Evolutionary conservation across 2,797 vertebrate species (phyloP), one percentile per base, ranked within the genome.

Genomic region (Tamandua tetradactyla): DNA sequence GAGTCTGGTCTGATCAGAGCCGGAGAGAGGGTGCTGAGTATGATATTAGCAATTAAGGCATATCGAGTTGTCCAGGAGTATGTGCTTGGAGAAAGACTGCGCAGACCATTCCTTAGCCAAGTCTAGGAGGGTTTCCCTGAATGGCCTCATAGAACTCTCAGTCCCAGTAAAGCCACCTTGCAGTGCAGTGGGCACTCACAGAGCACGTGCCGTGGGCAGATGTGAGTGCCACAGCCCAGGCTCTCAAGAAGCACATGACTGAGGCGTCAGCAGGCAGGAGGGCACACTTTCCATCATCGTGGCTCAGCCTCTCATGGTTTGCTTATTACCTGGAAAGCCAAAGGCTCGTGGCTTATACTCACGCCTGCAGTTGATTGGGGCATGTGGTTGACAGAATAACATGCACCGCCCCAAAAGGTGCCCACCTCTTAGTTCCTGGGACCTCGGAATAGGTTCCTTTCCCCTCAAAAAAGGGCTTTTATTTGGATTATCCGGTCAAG

Each of bases 201-300:
- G 82, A 64, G 35, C 44, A 7, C 18, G 30, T 7, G 40, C 18
- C 2, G 5, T 7, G n/a, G 57, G 4, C 14, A 44, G 62, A 32
- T 2, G 0, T 7, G 3, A 69, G 7, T 4, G 6, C 49, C 44
- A 0, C 2, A 1, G 52, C 4, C 9, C 59, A 27, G 3, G 12
- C 15, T 13, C 15, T 44, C 32, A 0, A 47, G 11, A 40, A 44
- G 12, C 62, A 76, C 20, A 27, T 27, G 23, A 52, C 12, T 18
- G 47, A 62, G 18, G 12, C 27, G 23, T 74, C 74, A 86, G 49
- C 0, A 44, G 27, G 32, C 47, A 42, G 82, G 23, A 47, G 62
- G 2, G n/a, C 42, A 30, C 11, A 27, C 5, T 52, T 37, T 32
- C 20, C 7, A 18, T 86, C 59, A 52, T 44, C 87, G 49, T 30